Evolutionary conservation across 2,888 invertebrate species (phyloP), one percentile per base, ranked within the genome.

Genomic region (Callyntrura guangdongensis): DNA sequence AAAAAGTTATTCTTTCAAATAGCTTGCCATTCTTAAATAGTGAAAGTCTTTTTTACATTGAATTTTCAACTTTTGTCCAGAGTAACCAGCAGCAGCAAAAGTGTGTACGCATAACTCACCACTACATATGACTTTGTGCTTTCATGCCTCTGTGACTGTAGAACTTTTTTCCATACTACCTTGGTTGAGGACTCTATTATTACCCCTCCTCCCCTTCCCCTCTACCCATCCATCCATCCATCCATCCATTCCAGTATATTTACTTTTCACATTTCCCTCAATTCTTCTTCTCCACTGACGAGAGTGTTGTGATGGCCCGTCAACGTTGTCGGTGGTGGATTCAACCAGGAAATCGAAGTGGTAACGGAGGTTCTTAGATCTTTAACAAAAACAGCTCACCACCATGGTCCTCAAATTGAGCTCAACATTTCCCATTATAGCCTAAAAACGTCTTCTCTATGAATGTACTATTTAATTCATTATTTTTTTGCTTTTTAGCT

Each of bases 391-490:
- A n/a, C n/a, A n/a, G n/a, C n/a, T n/a, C 59, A 59, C 1, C 25
- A 64, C 12, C 8, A 64, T 11, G 9, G 12, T 6, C 64, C 9
- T 5, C 67, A 67, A 36, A 67, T 67, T 67, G 36, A 36, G 67
- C 67, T 67, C 36, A 67, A n/a, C n/a, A n/a, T 67, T 67, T 67
- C n/a, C 11, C 67, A 67, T 36, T 36, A 36, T n/a, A 67, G 36
- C 27, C 27, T 1, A 67, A 67, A 67, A n/a, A 36, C 11, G 36
- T 36, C 67, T 12, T 11, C 25, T 67, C 14, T 36, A 67, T 20
- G 74, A 20, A 47, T 74, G 74, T 67, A 36, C 64, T 83, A 83
- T 83, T 83, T 83, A 83, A 83, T 83, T 83, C 83, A 83, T 83
- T 83, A 83, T 25, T 83, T 83, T 83, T n/a, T n/a, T n/a, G 83